Base-by-base conservation (phyloP, 2,797 vertebrate genomes). In the Gymnoscopelus microlampas region DNA sequence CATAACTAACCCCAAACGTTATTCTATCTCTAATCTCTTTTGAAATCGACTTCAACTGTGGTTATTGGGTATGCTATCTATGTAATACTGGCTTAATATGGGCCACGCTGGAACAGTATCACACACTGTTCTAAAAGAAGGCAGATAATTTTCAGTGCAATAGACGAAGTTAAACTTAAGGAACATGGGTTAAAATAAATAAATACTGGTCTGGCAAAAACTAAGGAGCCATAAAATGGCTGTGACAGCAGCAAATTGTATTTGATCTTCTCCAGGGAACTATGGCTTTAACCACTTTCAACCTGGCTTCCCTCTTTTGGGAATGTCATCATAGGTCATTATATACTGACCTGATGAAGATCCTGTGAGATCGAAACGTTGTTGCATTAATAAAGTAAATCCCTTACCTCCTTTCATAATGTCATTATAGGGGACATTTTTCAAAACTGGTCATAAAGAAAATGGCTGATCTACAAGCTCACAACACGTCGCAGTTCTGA, bases 111-210 rank as follows among this genome's bases (percentile, higher is more conserved):
- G 63, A 67, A 60, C 5, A 63, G 54, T 24, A 50, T 72, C 19
- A 50, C 73, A 80, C 68, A 32, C 61, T 57, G 75, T 44, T 69
- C 64, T 77, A 61, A 77, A 85, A 75, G 76, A 87, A 89, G 82
- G 85, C 87, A 79, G 81, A 59, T 75, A 68, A 2, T 79, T 84
- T 50, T 86, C 72, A 82, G 85, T 86, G 87, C 87, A 90, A 88
- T 60, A 74, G 63, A 76, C 78, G 80, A 78, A 80, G 74, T 80
- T 63, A 65, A 85, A 80, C 60, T 85, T 85, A 84, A 83, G 84
- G 75, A 85, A 65, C 79, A 80, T 63, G 70, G 74, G 78, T 81
- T 59, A 57, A 79, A 71, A 54, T 24, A 44, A 51, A 54, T 12
- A 53, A 7, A 15, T 61, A 35, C 66, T 35, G 55, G 24, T 15